These are phyloP conservation scores for Steinernema khuongi DNA, from an alignment of 1,140 invertebrate genomes.

Conservation along the genomic window DNA sequence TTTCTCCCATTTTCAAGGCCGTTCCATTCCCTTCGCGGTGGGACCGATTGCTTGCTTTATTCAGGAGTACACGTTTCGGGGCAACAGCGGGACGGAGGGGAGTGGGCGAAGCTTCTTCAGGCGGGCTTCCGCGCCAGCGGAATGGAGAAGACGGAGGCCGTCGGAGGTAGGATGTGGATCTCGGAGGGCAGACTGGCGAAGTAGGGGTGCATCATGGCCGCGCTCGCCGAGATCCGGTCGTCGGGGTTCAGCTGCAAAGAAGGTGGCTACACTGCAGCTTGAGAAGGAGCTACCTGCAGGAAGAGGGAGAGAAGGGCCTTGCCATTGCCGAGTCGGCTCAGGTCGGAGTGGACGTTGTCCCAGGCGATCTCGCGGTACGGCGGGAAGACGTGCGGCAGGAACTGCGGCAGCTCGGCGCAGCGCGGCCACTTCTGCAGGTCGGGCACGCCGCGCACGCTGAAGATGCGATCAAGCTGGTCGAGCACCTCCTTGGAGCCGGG, in stretches of 20 bases:
- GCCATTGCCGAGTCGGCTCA: slow-evolving; percentile 34
- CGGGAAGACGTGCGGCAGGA: slow-evolving; percentile 33
- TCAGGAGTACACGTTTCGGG: not conserved
- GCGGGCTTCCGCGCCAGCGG: not conserved
- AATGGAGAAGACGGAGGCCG: slow-evolving; percentile 47
- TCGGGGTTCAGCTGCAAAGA: slow-evolving; percentile 75
- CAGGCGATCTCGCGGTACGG: slow-evolving; percentile 47
- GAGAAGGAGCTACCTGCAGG: slow-evolving; percentile 69
- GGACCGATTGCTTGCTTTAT: too few species aligned
- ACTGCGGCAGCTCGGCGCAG: slow-evolving; percentile 63
- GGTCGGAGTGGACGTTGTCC: slow-evolving; percentile 40
- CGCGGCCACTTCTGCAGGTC: slow-evolving; percentile 83
- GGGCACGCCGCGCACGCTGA: slow-evolving; percentile 84
- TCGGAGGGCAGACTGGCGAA: slow-evolving; percentile 80
- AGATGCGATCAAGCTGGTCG: slow-evolving; percentile 94
- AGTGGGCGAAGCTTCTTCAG: not conserved
- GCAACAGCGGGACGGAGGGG: not conserved
- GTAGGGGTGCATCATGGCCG: slow-evolving; percentile 81
- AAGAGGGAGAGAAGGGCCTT: slow-evolving; percentile 71
- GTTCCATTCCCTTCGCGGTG: too few species aligned
- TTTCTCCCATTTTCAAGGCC: not conserved
- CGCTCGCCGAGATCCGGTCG: slow-evolving; percentile 76
- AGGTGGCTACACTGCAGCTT: slow-evolving; percentile 30
- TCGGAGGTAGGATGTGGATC: slow-evolving; percentile 75
- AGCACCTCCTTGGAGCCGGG: slow-evolving; percentile 87